Percentiles rank a stretch among this genome's conserved stretches.
These are phyloP conservation scores for Drosophila yakuba DNA, from an alignment of 1,140 invertebrate genomes.

Conservation along the genomic window DNA sequence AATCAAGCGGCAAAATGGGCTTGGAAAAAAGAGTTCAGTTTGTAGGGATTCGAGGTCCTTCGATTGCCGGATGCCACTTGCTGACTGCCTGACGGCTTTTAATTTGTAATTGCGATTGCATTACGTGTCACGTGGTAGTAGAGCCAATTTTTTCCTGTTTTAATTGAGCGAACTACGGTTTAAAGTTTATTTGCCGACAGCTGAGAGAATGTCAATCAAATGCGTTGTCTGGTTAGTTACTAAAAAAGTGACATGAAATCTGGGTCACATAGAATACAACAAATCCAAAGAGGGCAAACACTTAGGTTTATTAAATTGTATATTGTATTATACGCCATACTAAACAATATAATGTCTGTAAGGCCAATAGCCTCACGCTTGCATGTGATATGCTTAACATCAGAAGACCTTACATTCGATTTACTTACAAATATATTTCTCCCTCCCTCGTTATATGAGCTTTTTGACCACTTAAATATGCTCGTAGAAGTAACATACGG, in stretches of 20 bases:
- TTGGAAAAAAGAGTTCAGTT: slow-evolving; percentile 2
- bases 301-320: no score
- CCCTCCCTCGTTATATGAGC: background rate
- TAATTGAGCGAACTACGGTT: slow-evolving; percentile 60
- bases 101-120: slow-evolving; percentile 78
- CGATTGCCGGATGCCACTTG: slow-evolving; percentile 38
- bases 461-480: slow-evolving; percentile 20
- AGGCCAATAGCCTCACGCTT: no score
- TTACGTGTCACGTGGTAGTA: slow-evolving; percentile 57
- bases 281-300: no score
- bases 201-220: slow-evolving; percentile 26
- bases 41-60: slow-evolving; percentile 6
- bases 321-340: no score
- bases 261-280: background rate
- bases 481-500: background rate
- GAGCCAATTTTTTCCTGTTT: slow-evolving; percentile 37
- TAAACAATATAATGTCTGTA: background rate
- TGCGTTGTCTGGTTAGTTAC: background rate
- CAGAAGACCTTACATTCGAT: background rate
- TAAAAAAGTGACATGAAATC: background rate
- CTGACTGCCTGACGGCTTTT: slow-evolving; percentile 60
- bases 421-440: background rate
- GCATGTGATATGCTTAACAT: background rate
- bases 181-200: slow-evolving; percentile 28
- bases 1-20: slow-evolving; percentile 31